Percentiles rank a stretch among this genome's conserved stretches.
Conservation (phyloP, 2,888 invertebrate species). For the Drosophila dives region DNA sequence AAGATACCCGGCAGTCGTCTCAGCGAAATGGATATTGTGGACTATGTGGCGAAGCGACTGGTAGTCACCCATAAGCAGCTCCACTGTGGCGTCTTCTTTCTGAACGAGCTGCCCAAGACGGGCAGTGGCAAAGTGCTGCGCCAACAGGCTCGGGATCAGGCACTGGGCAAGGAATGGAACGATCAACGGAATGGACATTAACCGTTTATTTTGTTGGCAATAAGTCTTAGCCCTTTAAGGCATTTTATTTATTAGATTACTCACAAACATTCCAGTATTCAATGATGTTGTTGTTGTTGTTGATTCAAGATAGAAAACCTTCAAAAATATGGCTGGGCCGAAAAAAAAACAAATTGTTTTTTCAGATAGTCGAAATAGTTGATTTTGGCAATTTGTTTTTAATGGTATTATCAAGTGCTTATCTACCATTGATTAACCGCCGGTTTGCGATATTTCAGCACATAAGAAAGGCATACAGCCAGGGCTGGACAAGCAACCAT, state of each 20-base stretch:
- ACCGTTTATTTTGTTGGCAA: constrained; percentile 19
- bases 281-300: constrained; percentile 18
- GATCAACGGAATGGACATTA: constrained; percentile 63
- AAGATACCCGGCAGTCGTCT: constrained; percentile 70
- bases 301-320: constrained; percentile 9
- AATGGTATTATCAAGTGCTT: constrained; percentile 61
- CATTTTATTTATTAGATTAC: constrained; percentile 43
- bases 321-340: constrained; percentile 12
- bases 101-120: constrained; percentile 79
- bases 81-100: constrained; percentile 82
- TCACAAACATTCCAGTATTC: constrained; percentile 51
- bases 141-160: constrained; percentile 77
- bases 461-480: constrained; percentile 15
- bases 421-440: constrained; percentile 53
- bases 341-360: constrained; percentile 8
- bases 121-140: constrained; percentile 79
- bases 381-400: constrained; percentile 43
- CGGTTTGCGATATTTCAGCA: constrained; percentile 21
- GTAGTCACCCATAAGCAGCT: constrained; percentile 80
- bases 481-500: constrained; percentile 25
- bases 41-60: constrained; percentile 78
- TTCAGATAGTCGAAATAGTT: constrained; percentile 38
- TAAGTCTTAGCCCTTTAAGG: constrained; percentile 21
- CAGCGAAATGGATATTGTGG: constrained; percentile 76
- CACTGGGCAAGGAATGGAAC: constrained; percentile 78